These are phyloP conservation scores for Melanogrammus aeglefinus DNA, from an alignment of 2,797 vertebrate genomes.

Conservation along the genomic window DNA sequence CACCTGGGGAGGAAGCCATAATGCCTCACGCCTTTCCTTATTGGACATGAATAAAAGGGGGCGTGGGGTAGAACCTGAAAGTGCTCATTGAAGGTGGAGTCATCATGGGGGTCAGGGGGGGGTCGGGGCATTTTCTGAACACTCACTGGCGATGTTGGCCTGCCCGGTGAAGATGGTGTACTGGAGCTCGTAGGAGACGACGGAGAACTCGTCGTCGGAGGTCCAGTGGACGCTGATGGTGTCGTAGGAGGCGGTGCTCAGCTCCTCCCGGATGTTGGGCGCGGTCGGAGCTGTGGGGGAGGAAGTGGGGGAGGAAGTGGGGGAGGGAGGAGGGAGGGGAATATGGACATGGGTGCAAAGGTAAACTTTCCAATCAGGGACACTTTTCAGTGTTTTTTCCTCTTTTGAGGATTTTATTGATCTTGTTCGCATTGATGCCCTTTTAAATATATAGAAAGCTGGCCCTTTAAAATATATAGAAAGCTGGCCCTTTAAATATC, in stretches of 20 bases:
- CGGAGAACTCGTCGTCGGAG: constrained; percentile 94
- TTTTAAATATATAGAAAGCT: not conserved
- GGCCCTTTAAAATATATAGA: not conserved
- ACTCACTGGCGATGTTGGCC: constrained; percentile 96
- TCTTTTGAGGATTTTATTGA: not conserved
- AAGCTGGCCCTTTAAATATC: too few species aligned
- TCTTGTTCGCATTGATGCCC: not conserved
- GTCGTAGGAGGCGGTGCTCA: constrained; percentile 96
- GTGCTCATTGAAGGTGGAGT: too few species aligned
- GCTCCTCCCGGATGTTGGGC: constrained; percentile 90
- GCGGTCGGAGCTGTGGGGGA: constrained; percentile 83
- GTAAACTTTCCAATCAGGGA: not conserved
- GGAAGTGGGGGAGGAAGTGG: not conserved
- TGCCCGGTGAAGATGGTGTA: constrained; percentile 97
- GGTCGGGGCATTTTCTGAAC: not conserved
- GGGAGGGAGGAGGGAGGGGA: not conserved
- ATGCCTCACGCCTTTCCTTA: too few species aligned
- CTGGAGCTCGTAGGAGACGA: constrained; percentile 97
- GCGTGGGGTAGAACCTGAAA: too few species aligned
- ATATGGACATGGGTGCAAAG: not conserved
- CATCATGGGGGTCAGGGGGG: too few species aligned
- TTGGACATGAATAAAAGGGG: too few species aligned
- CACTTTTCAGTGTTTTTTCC: not conserved
- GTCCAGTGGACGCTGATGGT: constrained; percentile 98
- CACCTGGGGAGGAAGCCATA: too few species aligned